Evolutionary conservation across 2,888 invertebrate species (phyloP), one percentile per base, ranked within the genome.

Genomic region (Alloscopus bannaensis): DNA sequence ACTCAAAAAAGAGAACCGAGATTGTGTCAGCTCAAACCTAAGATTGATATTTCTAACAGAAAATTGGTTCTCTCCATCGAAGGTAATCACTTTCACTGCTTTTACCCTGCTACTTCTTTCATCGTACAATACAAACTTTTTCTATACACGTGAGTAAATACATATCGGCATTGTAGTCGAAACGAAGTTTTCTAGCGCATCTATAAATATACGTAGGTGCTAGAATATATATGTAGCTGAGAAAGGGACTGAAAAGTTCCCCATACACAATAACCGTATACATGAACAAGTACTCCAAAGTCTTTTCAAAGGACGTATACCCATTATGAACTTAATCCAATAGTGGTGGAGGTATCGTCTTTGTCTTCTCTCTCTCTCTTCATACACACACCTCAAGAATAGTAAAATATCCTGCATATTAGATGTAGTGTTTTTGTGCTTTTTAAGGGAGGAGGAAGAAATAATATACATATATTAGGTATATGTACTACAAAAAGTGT

Each of bases 1-100:
- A 97, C 96, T 1, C 97, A 98, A 88, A 98, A 98, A 88, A 92
- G 94, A 79, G 92, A 93, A 86, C 91, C 93, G 1, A 91, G 91
- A 83, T 90, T 99, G 88, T 96, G 96, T 88, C 89, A 94, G 81
- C 91, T 98, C 66, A 90, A 89, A 84, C 97, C 98, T 0, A 87
- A 87, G 50, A 91, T 98, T 79, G 91, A 94, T 88, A 82, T 85
- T 80, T 83, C 82, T 78, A 84, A 83, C 80, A 83, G 84, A 80
- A 84, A 81, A 84, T 83, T 86, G 80, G 83, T 84, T 82, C 83
- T 85, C 71, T 80, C 82, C 40, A 81, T 81, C 72, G 62, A 81
- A 82, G 83, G 83, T 83, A 77, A 81, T 76, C 62, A 71, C 70
- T 66, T 72, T 71, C 28, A 42, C 52, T 31, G 42, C 42, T 72